Evolutionary conservation across 1,140 invertebrate species (phyloP).

Genomic region (Penaeus chinensis): DNA sequence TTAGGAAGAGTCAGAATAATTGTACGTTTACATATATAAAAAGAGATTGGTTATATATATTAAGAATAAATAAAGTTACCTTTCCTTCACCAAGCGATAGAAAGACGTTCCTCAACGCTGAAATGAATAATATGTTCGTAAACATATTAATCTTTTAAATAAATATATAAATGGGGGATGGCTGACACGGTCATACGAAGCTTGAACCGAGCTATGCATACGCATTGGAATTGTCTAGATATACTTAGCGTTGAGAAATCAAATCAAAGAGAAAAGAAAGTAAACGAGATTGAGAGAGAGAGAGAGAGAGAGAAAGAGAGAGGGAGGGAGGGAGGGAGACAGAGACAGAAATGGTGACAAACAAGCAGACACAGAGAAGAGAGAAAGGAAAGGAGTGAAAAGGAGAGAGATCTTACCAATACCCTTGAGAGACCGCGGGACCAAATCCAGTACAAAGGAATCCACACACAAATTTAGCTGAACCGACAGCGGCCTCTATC

Average conservation of each 20-base stretch:
- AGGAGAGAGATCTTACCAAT: neutral
- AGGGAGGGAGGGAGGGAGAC: neutral
- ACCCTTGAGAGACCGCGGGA: neutral
- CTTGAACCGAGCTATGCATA: too few relatives aligned
- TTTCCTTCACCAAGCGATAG: too few relatives aligned
- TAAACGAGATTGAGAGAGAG: neutral
- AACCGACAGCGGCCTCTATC: neutral
- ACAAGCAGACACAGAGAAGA: neutral
- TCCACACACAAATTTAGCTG: neutral
- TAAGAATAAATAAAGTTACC: too few relatives aligned
- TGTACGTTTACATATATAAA: too few relatives aligned
- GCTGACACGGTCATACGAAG: too few relatives aligned
- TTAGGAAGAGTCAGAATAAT: too few relatives aligned
- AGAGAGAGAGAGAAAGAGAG: neutral
- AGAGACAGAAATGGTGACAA: neutral
- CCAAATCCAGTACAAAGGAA: neutral
- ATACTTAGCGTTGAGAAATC: neutral
- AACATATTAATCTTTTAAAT: too few relatives aligned
- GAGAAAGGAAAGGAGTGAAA: neutral
- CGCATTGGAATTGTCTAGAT: too few relatives aligned
- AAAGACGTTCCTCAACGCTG: too few relatives aligned
- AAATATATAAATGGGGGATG: too few relatives aligned
- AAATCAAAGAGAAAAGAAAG: neutral
- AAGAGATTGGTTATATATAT: too few relatives aligned
- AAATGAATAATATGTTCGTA: too few relatives aligned